phyloP scores from a whole-genome alignment of 2,113 vertebrate species.

The Sarotherodon lohbergeri region DNA sequence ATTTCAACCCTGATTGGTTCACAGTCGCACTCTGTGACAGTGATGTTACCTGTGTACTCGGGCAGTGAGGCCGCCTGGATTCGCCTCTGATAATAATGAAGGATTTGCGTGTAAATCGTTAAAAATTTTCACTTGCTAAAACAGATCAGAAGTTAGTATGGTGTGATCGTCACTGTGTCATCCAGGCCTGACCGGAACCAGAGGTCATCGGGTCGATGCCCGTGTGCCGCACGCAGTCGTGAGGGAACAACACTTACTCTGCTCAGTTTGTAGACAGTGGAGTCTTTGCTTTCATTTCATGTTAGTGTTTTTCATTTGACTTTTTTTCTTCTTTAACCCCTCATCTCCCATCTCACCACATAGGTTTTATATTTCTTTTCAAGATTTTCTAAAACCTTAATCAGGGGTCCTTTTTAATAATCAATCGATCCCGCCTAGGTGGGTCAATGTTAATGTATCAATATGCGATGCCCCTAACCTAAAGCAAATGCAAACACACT shows the following conservation, averaged over 20 bases:
- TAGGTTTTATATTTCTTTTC: neutral
- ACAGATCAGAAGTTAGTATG: neutral
- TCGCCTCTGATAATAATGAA: slow-evolving; percentile 18
- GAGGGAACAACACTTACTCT: slow-evolving; percentile 41
- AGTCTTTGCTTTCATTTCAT: slow-evolving; percentile 70
- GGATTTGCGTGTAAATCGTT: neutral
- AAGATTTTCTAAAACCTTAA: slow-evolving; percentile 61
- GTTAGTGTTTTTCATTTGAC: slow-evolving; percentile 50
- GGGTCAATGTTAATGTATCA: slow-evolving; percentile 43
- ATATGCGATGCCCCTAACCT: slow-evolving; percentile 31
- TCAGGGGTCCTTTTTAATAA: slow-evolving; percentile 58
- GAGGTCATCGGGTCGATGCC: slow-evolving; percentile 20
- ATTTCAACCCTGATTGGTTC: neutral
- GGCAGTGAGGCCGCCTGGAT: neutral
- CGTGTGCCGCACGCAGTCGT: slow-evolving; percentile 43
- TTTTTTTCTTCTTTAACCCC: slow-evolving; percentile 2
- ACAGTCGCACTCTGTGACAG: neutral
- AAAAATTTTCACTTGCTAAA: neutral
- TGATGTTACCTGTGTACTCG: neutral
- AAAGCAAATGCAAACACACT: slow-evolving; percentile 50
- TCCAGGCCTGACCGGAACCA: neutral
- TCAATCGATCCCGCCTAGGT: slow-evolving; percentile 11
- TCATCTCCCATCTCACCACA: slow-evolving; percentile 39
- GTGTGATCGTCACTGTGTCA: neutral
- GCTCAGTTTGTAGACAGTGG: slow-evolving; percentile 23